Base-by-base conservation (phyloP, 2,113 vertebrate genomes). In the Platanista minor region DNA sequence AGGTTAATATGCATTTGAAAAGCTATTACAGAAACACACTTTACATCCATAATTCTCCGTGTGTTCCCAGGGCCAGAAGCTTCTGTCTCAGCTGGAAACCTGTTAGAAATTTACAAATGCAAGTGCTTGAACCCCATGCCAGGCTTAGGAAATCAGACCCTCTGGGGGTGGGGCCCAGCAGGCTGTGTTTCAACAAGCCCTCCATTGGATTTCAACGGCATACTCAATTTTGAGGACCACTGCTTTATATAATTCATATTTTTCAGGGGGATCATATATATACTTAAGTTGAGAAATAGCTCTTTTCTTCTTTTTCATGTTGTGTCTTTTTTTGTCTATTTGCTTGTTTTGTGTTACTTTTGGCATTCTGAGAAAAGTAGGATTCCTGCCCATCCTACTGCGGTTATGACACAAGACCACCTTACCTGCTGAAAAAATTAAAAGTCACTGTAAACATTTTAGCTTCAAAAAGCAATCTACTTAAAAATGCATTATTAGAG, bases 1-100 rank as follows among this genome's bases (percentile, higher is more conserved):
- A 25, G 27, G 57, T 87, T 81, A 94, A 84, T 64, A 74, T 54
- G 80, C 36, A 62, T 49, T 90, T 87, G 74, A 89, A 78, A 97
- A 67, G 80, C 36, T 87, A 90, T 74, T 71, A 29, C 5, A 41
- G 52, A 94, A 89, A 77, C n/a, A 64, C 31, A 67, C 25, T 94
- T 59, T 21, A 31, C 46, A 82, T 62, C 49, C 39, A 12, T 64
- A 3, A 66, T 82, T 85, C 66, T 88, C 59, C 57, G 52, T 66
- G 29, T 85, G 52, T 17, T 61, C 25, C 18, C 59, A 7, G 25
- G 33, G 25, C 52, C 5, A 69, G 52, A 88, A 52, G 23, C 27
- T 6, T 87, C 77, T 75, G 15, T 39, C 59, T 85, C 59, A 83
- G 59, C 36, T 72, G 31, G 83, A 85, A 89, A 86, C 46, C 18